These are phyloP conservation scores for Panopea generosa DNA, from an alignment of 2,888 invertebrate species.

Conservation along the genomic window DNA sequence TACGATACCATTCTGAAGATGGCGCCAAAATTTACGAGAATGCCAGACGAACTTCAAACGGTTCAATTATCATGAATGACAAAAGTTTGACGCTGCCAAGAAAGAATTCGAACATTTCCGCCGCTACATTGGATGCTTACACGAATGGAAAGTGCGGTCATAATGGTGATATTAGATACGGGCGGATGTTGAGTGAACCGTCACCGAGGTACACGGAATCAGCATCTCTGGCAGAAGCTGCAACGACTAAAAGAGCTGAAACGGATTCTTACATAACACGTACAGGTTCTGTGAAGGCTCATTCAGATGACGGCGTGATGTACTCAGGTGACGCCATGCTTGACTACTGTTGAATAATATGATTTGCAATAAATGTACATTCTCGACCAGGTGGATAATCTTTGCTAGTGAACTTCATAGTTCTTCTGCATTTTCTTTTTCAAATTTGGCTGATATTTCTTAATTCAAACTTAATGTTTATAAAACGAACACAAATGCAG, in stretches of 20 bases:
- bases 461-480: too few species aligned
- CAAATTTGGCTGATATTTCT: too few species aligned
- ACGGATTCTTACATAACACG: conserved; percentile 64
- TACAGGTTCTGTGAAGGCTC: conserved; percentile 70
- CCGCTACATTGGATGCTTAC: conserved; percentile 34
- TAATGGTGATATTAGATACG: conserved; percentile 60
- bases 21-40: conserved; percentile 62
- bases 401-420: too few species aligned
- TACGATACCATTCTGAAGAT: conserved; percentile 58
- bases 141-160: conserved; percentile 54
- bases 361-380: background rate
- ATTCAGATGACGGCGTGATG: conserved; percentile 77
- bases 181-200: conserved; percentile 46
- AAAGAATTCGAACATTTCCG: conserved; percentile 66
- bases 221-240: conserved; percentile 68
- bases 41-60: conserved; percentile 59
- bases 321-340: conserved; percentile 75
- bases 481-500: too few species aligned
- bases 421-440: too few species aligned
- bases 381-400: background rate
- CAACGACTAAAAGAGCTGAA: conserved; percentile 52
- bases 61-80: conserved; percentile 61
- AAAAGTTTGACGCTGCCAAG: conserved; percentile 52
- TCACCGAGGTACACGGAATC: conserved; percentile 56
- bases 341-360: conserved; percentile 21